Evolutionary conservation across 2,797 vertebrate species (phyloP), one percentile per base, ranked within the genome.

Genomic region (Argentina silus): DNA sequence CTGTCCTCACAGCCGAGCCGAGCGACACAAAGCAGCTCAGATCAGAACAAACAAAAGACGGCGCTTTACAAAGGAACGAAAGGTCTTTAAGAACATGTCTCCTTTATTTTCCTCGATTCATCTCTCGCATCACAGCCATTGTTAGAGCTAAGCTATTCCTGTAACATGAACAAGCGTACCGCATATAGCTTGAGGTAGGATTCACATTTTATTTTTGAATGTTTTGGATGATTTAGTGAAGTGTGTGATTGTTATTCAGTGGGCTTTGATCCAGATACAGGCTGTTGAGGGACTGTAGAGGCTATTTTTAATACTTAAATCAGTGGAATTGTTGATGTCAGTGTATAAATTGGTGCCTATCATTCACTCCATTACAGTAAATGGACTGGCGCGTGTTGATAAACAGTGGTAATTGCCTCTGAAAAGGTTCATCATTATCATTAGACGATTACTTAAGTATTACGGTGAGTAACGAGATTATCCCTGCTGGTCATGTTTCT

Each of bases 21-120:
- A 78, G 42, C 59, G 48, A 78, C 85, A 91, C 90, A 92, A 93
- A 91, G 90, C 88, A 83, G 90, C 85, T 89, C 88, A 90, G 89
- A 88, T 83, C 82, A 90, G 87, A 70, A 81, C 89, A 89, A 90
- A 93, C 91, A 92, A 87, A 89, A 87, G 67, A 48, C 19, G 65
- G 67, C 79, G 87, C 86, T 81, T 90, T 89, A 82, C 87, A 90
- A 84, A 82, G 86, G 89, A 91, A 87, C 89, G 89, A 80, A 75
- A 78, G 60, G 83, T 88, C 86, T 88, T 90, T 87, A 90, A 87
- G 80, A 85, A 83, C 83, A 83, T 84, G 17, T 62, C 86, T 90
- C 73, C 81, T 79, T 79, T 84, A 75, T 73, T 72, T 67, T 65
- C 70, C 81, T 82, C 83, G 82, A 84, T 67, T 79, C 23, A 11